Evolutionary conservation across 2,113 vertebrate species (phyloP).

Genomic region (Channa argus): DNA sequence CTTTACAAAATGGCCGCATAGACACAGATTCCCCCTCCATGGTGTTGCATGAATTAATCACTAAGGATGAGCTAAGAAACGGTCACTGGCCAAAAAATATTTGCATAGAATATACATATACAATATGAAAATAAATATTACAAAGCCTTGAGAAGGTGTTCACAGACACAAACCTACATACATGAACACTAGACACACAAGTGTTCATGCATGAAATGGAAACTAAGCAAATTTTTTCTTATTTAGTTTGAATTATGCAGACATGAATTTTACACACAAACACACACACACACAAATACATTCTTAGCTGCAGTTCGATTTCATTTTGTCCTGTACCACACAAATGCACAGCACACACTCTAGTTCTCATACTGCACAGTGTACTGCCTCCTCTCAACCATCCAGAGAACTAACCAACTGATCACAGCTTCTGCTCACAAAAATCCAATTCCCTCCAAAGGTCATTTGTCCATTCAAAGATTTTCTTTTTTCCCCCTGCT

Average conservation of each 20-base stretch:
- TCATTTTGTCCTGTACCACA: slow-evolving; percentile 30
- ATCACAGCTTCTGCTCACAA: slow-evolving; percentile 56
- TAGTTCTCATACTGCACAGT: slow-evolving; percentile 13
- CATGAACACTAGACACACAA: neutral
- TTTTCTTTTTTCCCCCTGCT: slow-evolving; percentile 26
- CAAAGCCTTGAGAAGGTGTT: neutral
- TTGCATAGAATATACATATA: no score
- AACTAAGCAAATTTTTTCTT: neutral
- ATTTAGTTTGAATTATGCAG: slow-evolving; percentile 19
- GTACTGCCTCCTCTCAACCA: slow-evolving; percentile 31
- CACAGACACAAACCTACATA: neutral
- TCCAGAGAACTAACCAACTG: slow-evolving; percentile 49
- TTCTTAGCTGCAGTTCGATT: slow-evolving; percentile 45
- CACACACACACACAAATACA: slow-evolving; percentile 6
- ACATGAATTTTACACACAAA: slow-evolving; percentile 6
- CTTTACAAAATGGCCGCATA: no score
- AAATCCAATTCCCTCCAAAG: slow-evolving; percentile 62
- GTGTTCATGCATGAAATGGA: slow-evolving; percentile 4
- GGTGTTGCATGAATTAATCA: no score
- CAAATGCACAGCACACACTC: neutral
- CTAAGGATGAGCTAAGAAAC: no score
- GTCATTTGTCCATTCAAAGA: slow-evolving; percentile 56
- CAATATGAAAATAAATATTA: neutral
- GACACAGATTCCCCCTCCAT: no score
- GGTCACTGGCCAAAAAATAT: no score